Conservation (phyloP, 2,888 invertebrate genomes). For the Bellardia bayeri region DNA sequence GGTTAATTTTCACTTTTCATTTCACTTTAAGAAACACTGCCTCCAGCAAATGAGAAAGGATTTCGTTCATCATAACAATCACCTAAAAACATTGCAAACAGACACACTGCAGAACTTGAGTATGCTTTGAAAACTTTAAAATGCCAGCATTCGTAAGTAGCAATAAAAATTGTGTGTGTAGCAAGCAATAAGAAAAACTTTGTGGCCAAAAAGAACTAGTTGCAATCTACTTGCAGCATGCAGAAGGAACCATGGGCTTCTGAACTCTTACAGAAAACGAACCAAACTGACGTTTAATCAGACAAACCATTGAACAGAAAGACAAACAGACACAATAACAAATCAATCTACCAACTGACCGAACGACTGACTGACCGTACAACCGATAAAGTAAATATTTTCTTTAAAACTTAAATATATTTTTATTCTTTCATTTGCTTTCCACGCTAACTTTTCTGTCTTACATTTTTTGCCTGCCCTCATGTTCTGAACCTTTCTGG, state of each 20-base stretch:
- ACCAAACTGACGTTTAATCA: slow-evolving; percentile 36
- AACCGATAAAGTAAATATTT: slow-evolving; percentile 26
- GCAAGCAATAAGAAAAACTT: slow-evolving; percentile 6
- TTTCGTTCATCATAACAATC: slow-evolving; percentile 52
- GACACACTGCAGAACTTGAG: neutral
- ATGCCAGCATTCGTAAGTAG: neutral
- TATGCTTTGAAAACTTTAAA: slow-evolving; percentile 43
- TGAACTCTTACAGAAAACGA: neutral
- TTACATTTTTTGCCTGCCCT: slow-evolving; percentile 5
- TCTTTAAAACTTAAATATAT: slow-evolving; percentile 1
- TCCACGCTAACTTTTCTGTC: slow-evolving; percentile 7
- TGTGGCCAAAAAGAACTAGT: slow-evolving; percentile 18
- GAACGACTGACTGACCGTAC: neutral
- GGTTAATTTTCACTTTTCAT: too few species aligned
- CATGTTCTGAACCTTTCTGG: slow-evolving; percentile 10
- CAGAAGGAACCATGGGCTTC: slow-evolving; percentile 38
- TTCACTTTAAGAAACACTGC: slow-evolving; percentile 33
- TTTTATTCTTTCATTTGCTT: slow-evolving; percentile 24
- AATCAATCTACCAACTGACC: slow-evolving; percentile 3
- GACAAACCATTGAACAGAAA: slow-evolving; percentile 28
- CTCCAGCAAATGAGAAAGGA: neutral
- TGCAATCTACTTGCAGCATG: slow-evolving; percentile 35
- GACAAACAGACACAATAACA: slow-evolving; percentile 17
- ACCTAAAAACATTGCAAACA: neutral
- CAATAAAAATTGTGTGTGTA: neutral